These are phyloP conservation scores for Sitobion miscanthi DNA, from an alignment of 1,140 invertebrate species.

Conservation along the genomic window DNA sequence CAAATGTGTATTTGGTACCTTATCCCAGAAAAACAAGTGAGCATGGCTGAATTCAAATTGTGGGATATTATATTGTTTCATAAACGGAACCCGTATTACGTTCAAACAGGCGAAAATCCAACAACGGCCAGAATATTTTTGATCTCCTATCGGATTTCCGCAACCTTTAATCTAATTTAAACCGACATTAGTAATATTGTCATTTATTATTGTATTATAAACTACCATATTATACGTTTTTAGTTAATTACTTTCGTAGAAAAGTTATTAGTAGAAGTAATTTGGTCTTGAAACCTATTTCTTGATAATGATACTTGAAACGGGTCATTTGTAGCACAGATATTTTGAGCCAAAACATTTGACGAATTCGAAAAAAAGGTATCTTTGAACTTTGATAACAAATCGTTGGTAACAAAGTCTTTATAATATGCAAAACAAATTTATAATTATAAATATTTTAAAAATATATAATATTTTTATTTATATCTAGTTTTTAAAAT, in stretches of 20 bases:
- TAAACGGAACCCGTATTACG: constrained; percentile 82
- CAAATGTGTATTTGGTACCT: constrained; percentile 65
- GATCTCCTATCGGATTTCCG: constrained; percentile 86
- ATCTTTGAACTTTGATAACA: neutral
- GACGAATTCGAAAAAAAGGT: constrained; percentile 73
- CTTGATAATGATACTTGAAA: constrained; percentile 77
- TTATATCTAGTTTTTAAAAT: neutral
- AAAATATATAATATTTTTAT: neutral
- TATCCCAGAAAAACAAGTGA: constrained; percentile 91
- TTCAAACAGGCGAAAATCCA: constrained; percentile 90
- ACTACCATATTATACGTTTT: neutral
- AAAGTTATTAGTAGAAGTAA: constrained; percentile 75
- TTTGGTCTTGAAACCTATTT: constrained; percentile 67
- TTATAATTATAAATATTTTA: neutral
- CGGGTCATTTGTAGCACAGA: constrained; percentile 78
- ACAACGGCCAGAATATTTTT: constrained; percentile 83
- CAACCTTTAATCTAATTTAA: constrained; percentile 74
- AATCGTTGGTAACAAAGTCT: neutral
- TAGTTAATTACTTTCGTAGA: constrained; percentile 73
- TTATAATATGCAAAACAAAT: neutral
- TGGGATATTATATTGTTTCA: constrained; percentile 81
- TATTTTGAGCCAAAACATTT: constrained; percentile 82
- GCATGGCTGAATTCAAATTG: constrained; percentile 92
- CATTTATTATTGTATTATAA: neutral
- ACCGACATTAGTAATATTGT: constrained; percentile 13